Evolutionary conservation across 2,888 invertebrate genomes (phyloP).

Genomic region (Troglohyphantes excavatus): DNA sequence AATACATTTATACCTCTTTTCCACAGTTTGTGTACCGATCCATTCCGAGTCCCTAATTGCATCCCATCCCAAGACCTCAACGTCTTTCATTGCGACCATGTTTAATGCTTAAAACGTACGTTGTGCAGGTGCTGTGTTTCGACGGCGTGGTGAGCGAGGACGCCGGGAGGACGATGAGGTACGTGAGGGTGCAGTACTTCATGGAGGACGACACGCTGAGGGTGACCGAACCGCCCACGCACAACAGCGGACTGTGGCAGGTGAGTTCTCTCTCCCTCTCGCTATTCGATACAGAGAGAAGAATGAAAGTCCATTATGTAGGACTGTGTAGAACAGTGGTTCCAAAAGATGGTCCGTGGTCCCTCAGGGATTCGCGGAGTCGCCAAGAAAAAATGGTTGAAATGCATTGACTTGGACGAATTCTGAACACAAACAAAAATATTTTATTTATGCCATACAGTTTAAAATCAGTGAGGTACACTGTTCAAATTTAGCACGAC

Average conservation of each 20-base stretch:
- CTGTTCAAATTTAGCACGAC: no score
- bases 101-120: not conserved
- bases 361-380: no score
- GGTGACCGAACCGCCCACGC: constrained; percentile 89
- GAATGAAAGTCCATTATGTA: no score
- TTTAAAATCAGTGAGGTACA: no score
- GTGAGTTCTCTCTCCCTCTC: not conserved
- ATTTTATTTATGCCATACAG: no score
- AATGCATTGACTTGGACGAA: no score
- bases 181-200: constrained; percentile 91
- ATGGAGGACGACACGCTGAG: constrained; percentile 92
- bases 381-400: no score
- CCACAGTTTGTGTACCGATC: not conserved
- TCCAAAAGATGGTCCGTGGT: not conserved
- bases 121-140: constrained; percentile 23
- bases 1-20: not conserved
- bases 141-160: constrained; percentile 21
- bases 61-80: not conserved
- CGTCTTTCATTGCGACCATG: not conserved
- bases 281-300: no score
- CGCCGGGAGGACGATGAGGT: constrained; percentile 87
- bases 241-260: constrained; percentile 84
- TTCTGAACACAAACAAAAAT: no score
- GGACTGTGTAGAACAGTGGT: no score
- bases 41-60: not conserved